Percentiles rank a stretch among this genome's conserved stretches.
Conservation (phyloP, 2,113 vertebrate genomes). For the Bambusicola thoracicus region DNA sequence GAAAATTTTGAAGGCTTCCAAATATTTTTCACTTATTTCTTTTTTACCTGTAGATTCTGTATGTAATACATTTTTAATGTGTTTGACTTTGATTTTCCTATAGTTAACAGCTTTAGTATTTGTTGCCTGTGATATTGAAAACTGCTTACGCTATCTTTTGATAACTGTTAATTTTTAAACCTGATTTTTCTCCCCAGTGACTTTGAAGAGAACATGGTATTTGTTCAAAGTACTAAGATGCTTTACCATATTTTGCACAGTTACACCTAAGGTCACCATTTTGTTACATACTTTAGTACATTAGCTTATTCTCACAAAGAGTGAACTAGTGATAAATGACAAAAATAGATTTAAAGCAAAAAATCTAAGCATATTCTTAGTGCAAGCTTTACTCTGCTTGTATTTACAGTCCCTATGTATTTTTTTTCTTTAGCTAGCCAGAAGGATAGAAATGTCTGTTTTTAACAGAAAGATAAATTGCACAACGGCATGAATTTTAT, state of each 20-base stretch:
- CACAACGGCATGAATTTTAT: neutral
- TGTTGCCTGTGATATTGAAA: neutral
- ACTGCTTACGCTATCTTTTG: neutral
- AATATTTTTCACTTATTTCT: neutral
- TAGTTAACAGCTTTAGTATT: neutral
- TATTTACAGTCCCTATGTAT: neutral
- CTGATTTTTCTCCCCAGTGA: neutral
- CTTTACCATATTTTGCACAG: neutral
- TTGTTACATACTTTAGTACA: neutral
- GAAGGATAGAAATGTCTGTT: neutral
- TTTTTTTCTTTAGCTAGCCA: neutral
- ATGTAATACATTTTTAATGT: neutral
- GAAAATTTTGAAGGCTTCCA: conserved; percentile 36
- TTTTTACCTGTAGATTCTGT: neutral
- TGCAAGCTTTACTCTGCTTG: neutral
- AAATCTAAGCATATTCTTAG: neutral
- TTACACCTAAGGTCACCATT: neutral
- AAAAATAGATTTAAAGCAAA: neutral
- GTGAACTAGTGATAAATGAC: neutral
- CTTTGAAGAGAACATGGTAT: neutral
- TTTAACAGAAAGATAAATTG: neutral
- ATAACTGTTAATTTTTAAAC: neutral
- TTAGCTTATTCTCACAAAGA: neutral
- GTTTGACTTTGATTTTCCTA: neutral
- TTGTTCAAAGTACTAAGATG: neutral